Evolutionary conservation across 2,888 invertebrate species (phyloP).

Genomic region (Gymnoscelis rufifasciata): DNA sequence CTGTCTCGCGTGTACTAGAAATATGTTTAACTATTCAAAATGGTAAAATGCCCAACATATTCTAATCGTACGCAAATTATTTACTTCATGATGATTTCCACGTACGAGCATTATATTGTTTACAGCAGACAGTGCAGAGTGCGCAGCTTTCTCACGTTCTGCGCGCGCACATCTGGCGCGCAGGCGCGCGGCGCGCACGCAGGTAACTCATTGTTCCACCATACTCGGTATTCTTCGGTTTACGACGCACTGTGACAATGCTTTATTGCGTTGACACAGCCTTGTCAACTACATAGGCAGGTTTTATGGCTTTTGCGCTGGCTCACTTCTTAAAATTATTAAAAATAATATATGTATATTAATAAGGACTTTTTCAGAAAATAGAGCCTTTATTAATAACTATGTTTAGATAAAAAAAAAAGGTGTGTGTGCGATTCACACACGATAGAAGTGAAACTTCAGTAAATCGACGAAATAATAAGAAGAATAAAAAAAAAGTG

Average conservation of each 20-base stretch:
- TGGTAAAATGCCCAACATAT: too few species aligned
- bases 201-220: slow-evolving; percentile 48
- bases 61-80: slow-evolving; percentile 6
- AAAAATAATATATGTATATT: too few species aligned
- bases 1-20: too few species aligned
- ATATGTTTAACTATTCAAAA: too few species aligned
- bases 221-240: slow-evolving; percentile 9
- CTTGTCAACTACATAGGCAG: background rate
- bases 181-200: slow-evolving; percentile 30
- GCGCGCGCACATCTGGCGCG: slow-evolving; percentile 45
- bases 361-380: too few species aligned
- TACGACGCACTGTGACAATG: slow-evolving; percentile 28
- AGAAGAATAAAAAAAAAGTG: too few species aligned
- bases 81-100: slow-evolving; percentile 12
- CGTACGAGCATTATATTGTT: slow-evolving; percentile 14
- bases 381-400: too few species aligned
- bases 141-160: slow-evolving; percentile 29
- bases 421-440: too few species aligned
- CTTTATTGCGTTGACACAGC: slow-evolving; percentile 18
- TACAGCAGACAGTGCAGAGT: slow-evolving; percentile 10
- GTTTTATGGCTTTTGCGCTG: background rate
- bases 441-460: too few species aligned
- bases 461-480: too few species aligned
- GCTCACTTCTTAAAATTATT: too few species aligned
- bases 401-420: too few species aligned